Evolutionary conservation across 2,888 invertebrate genomes (phyloP), one percentile per base, ranked within the genome.

Genomic region (Spialia ferax): DNA sequence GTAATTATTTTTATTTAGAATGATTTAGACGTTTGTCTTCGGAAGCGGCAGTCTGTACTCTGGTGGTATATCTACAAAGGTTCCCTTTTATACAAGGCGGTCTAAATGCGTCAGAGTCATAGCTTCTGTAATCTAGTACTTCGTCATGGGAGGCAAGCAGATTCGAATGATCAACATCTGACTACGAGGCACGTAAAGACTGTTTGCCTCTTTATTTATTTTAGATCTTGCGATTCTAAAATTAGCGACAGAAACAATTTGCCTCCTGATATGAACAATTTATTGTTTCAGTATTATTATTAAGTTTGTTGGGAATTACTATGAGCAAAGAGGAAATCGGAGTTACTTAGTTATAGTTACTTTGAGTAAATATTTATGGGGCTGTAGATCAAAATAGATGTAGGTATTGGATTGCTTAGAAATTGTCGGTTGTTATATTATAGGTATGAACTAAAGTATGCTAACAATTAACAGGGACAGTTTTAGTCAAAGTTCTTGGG

Each of bases 61-160:
- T 29, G 32, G 22, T 62, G 52, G 15, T 61, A 32, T 11, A 13
- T 23, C 23, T 38, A 22, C 22, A 20, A 32, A 18, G 26, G 13
- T 50, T 59, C 59, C 52, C 26, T 59, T 65, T 50, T 65, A 59
- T 65, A 57, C 23, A 48, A 15, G 7, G 11, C 18, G 18, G 23
- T 42, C 0, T 8, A 2, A n/a, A 18, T 50, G 50, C 65, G 65
- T 65, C 65, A 65, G 20, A 8, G 50, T 23, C 35, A 18, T 13
- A 13, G 15, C 1, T 20, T 59, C 48, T 32, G 18, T 10, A 57
- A 65, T 59, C 65, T 59, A 26, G 26, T 68, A 63, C 71, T 29
- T 22, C 73, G 75, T 75, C 76, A 76, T 73, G 73, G 73, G 70
- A 57, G 71, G 74, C 71, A 70, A 70, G 73, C 50, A 23, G 22